Evolutionary conservation across 2,797 vertebrate genomes (phyloP), one percentile per base, ranked within the genome.

Genomic region (Melanotaenia parkinsoni): DNA sequence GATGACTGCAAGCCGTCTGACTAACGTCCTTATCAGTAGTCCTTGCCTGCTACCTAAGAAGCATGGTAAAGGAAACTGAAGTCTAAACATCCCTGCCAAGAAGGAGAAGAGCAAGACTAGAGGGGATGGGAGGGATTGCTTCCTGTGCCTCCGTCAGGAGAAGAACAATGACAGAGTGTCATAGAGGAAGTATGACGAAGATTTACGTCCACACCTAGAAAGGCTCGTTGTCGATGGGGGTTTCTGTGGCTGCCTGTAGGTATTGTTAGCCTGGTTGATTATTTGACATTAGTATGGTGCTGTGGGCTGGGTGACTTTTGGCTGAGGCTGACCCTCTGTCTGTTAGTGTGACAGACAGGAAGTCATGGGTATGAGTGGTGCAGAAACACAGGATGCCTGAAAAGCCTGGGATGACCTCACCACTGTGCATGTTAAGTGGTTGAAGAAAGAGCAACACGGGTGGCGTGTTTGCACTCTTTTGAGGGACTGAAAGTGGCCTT

Each of bases 71-170:
- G 87, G 89, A 93, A 90, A 58, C 65, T 65, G 62, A 76, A 64
- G 70, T 77, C 74, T 67, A 91, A 92, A 93, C 89, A 90, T 83
- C 65, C 72, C 85, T 57, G 69, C 33, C 59, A 81, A 62, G 61
- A 73, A 85, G 80, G 74, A 80, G 87, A 79, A 58, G 85, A 72
- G n/a, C 60, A 61, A 50, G 66, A 79, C 59, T 72, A 80, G 65
- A 67, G 76, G 74, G 87, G 82, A 90, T 89, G 89, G 92, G 90
- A 86, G 90, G 89, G 84, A 86, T 86, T 71, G 3, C 58, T 91
- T 92, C 91, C 90, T 82, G 63, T 18, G 26, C 68, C 77, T 83
- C 84, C 70, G 30, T 26, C 26, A 59, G 28, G 72, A 83, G 43
- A 69, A 85, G 70, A 88, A 92, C 90, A 91, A 92, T 91, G 87